These are phyloP conservation scores for Athripsodes cinereus DNA, from an alignment of 2,888 invertebrate genomes.

Conservation along the genomic window DNA sequence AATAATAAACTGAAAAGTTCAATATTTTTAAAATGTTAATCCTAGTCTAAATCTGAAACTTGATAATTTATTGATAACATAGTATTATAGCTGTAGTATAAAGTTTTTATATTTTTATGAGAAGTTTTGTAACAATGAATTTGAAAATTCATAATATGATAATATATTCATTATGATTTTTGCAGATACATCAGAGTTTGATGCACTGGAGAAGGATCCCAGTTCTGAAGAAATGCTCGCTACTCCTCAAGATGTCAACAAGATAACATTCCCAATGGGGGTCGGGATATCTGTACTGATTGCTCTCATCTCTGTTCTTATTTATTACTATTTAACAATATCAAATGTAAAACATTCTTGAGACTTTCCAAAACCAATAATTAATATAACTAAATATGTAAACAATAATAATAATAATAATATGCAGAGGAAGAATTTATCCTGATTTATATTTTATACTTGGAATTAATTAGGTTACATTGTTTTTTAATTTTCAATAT, in stretches of 20 bases:
- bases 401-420: background rate
- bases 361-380: background rate
- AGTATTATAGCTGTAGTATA: background rate
- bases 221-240: slow-evolving; percentile 46
- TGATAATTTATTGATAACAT: no score
- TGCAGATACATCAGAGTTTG: slow-evolving; percentile 45
- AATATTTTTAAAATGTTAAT: no score
- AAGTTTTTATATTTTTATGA: background rate
- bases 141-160: no score
- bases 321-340: slow-evolving; percentile 48
- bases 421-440: background rate
- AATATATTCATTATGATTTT: background rate
- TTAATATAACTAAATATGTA: background rate
- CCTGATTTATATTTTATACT: background rate
- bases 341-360: slow-evolving; percentile 28
- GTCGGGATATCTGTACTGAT: slow-evolving; percentile 59
- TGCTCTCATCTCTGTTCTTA: slow-evolving; percentile 54
- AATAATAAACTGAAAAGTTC: no score
- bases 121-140: no score
- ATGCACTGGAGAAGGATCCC: slow-evolving; percentile 45
- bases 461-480: background rate
- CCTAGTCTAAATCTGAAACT: no score
- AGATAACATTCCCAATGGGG: slow-evolving; percentile 55
- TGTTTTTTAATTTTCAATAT: background rate
- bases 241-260: slow-evolving; percentile 53